Evolutionary conservation across 92 coral and sea anemone genomes (phyloP).

Genomic region (Umimayanthus chanpuru): DNA sequence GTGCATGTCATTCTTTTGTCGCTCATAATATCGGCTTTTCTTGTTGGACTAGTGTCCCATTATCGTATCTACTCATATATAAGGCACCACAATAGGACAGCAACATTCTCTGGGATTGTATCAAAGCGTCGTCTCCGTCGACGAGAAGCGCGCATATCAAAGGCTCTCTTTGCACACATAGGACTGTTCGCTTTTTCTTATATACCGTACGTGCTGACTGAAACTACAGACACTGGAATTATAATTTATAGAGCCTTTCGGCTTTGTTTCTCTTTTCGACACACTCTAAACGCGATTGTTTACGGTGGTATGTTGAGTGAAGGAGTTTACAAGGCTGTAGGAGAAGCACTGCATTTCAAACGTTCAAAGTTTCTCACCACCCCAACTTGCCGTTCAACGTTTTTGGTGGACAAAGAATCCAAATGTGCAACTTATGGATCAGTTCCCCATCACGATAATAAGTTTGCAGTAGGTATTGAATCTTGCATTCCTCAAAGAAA

Average conservation of each 20-base stretch:
- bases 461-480: not conserved
- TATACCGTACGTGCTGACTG: not conserved
- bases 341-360: not conserved
- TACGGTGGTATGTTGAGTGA: slow-evolving; percentile 11
- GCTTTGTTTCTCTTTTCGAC: slow-evolving; percentile 22
- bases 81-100: slow-evolving; percentile 15
- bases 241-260: not conserved
- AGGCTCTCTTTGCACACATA: slow-evolving; percentile 1
- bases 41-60: not conserved
- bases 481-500: not conserved
- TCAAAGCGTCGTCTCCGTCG: slow-evolving; percentile 22
- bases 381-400: slow-evolving; percentile 7
- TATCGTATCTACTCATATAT: slow-evolving; percentile 9
- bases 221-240: not conserved
- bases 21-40: not conserved
- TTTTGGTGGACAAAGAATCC: not conserved
- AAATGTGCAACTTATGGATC: not conserved
- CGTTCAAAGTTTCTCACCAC: not conserved
- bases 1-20: not conserved
- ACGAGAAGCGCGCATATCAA: slow-evolving; percentile 27
- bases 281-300: slow-evolving; percentile 14
- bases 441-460: not conserved
- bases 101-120: slow-evolving; percentile 12
- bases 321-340: not conserved
- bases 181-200: slow-evolving; percentile 4